These are phyloP conservation scores for Verasper variegatus DNA, from an alignment of 2,113 vertebrate species.

Conservation along the genomic window DNA sequence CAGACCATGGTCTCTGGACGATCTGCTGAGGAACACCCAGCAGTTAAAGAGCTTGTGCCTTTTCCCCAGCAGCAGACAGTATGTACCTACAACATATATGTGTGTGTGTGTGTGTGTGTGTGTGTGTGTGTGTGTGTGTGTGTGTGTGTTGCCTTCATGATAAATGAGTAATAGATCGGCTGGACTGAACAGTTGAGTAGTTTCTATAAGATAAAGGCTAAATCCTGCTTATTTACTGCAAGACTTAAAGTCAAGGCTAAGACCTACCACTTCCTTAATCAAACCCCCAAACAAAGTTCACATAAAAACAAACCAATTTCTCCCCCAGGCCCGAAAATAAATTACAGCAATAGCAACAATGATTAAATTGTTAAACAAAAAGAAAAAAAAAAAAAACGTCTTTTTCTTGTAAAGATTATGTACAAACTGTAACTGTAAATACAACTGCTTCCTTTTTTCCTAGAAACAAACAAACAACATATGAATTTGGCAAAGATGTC, in stretches of 20 bases:
- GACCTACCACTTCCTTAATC: constrained; percentile 60
- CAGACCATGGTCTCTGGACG: constrained; percentile 46
- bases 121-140: constrained; percentile 34
- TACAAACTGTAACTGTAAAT: constrained; percentile 73
- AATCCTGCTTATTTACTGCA: constrained; percentile 70
- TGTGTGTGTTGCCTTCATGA: constrained; percentile 53
- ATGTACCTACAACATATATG: constrained; percentile 36
- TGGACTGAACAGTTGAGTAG: constrained; percentile 58
- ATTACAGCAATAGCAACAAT: constrained; percentile 72
- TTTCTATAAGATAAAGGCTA: constrained; percentile 70
- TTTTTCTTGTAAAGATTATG: constrained; percentile 70
- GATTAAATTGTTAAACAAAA: constrained; percentile 67
- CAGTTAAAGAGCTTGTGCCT: too few species aligned
- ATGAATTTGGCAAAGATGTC: constrained; percentile 71
- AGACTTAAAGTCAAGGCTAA: constrained; percentile 73
- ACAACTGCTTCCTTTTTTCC: constrained; percentile 53
- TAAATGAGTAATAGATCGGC: constrained; percentile 51
- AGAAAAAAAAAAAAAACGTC: constrained; percentile 60
- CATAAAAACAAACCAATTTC: constrained; percentile 49
- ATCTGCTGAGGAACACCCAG: constrained; percentile 39
- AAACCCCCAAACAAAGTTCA: constrained; percentile 40
- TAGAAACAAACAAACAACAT: constrained; percentile 56
- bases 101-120: constrained; percentile 51
- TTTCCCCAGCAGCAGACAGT: constrained; percentile 65
- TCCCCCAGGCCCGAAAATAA: constrained; percentile 62